Base-by-base conservation (phyloP, 2,888 invertebrate genomes). In the Agonopterix arenella region DNA sequence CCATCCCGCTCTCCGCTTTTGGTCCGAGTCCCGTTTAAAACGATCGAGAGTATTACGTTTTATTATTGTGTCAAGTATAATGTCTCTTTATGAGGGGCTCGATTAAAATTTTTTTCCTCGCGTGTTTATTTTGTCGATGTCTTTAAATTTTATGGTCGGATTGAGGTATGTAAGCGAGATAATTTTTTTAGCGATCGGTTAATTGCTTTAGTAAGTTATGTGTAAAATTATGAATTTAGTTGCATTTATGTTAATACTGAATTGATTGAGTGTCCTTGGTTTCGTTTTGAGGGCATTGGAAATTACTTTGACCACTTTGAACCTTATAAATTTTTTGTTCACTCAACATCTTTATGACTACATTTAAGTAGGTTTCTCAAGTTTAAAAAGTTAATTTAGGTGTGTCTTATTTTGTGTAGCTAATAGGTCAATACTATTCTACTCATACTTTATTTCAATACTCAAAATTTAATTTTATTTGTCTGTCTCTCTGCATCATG, bases 41-140 rank as follows among this genome's bases (percentile, higher is more conserved):
- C 37, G 36, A 41, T 45, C 45, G 47, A 18, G 38, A 41, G 58
- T 59, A 64, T 70, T 63, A 64, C 68, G 59, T 69, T 71, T 74
- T 66, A 76, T 73, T 70, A 72, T 66, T 60, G 61, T 72, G 73
- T 74, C 76, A 64, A 63, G 53, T 61, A 59, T 64, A 68, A 69
- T 72, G 53, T 56, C 56, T 54, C 58, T 75, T 75, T 73, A 70
- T 64, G 72, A 64, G 61, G 52, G 44, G 53, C 51, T 54, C 58
- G 61, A 59, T 60, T 58, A 55, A 57, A 54, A 55, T 28, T 28
- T 28, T n/a, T 28, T 57, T 61, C 44, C 49, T 4, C 44, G 51
- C 50, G 47, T 57, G 51, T 52, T 56, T 56, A 53, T 55, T 54
- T 53, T 50, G 52, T 44, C 49, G 47, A 54, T 53, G 53, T 55